These are phyloP conservation scores for Gymnocephalus cernua DNA, from an alignment of 2,113 vertebrate species.

Conservation along the genomic window DNA sequence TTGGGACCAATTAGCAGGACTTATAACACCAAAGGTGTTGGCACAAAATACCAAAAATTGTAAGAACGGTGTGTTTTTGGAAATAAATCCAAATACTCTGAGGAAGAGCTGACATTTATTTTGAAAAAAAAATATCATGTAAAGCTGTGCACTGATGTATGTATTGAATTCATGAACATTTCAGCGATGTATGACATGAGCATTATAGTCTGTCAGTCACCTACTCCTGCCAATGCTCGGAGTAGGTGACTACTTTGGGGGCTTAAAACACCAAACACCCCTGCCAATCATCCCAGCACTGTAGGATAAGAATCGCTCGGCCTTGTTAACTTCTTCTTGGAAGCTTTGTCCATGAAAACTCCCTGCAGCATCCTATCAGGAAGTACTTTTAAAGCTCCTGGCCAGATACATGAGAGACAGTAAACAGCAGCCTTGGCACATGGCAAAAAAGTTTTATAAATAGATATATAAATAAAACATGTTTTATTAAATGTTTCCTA, in stretches of 20 bases:
- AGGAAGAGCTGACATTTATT: conserved; percentile 14
- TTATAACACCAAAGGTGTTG: conserved; percentile 25
- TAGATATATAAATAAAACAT: too few species aligned
- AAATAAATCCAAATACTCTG: conserved; percentile 31
- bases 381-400: background rate
- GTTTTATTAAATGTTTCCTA: too few species aligned
- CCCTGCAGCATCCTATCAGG: background rate
- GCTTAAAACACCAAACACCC: too few species aligned
- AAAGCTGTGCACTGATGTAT: background rate
- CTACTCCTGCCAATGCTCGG: background rate
- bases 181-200: background rate
- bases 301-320: background rate
- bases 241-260: too few species aligned
- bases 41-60: conserved; percentile 25
- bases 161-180: background rate
- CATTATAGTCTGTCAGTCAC: background rate
- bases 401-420: background rate
- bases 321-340: too few species aligned
- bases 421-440: background rate
- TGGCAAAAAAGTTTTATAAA: background rate
- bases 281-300: background rate
- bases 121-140: background rate
- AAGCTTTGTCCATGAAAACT: background rate
- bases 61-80: conserved; percentile 13
- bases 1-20: conserved; percentile 64